Base-by-base conservation (phyloP, 2,113 vertebrate species). In the Bubo blakistoni region DNA sequence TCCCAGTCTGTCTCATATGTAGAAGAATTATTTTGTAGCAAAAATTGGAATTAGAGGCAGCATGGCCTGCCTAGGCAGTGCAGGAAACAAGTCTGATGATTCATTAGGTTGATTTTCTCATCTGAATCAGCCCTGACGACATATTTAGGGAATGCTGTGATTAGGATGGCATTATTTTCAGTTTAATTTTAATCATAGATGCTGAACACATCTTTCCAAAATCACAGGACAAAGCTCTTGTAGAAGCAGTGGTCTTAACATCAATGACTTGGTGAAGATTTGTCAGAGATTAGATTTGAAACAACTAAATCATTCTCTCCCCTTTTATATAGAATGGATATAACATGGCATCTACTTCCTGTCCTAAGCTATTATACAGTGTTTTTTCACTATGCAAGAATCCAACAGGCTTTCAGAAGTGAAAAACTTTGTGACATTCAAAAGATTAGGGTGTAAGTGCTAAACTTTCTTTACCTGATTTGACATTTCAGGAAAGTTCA, bases 101-200 rank as follows among this genome's bases (percentile, higher is more conserved):
- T 95, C 77, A 85, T 89, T 62, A 58, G 6, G 22, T 77, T 58
- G 16, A 71, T 91, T 97, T 84, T 92, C 42, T 79, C 25, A 65
- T 92, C 49, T 87, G 81, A 92, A 42, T 94, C 73, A 93, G 18
- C 15, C 58, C 72, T 95, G 57, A 67, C 61, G 61, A 51, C 40
- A 47, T 30, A 22, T 47, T 86, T 38, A 85, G 34, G 58, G 49
- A 91, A 95, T 71, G 73, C 34, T 79, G 32, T 81, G 65, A 78
- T 69, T 38, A 79, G 70, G 34, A 52, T 67, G 52, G 11, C 22
- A 57, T 74, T 81, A 92, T 84, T 89, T 91, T 88, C 51, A 30
- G 32, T 71, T 90, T 59, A 67, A 81, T 94, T 92, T 95, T 88
- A 80, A 65, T 78, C 22, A 21, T 32, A 61, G 36, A 52, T 49